Base-by-base conservation (phyloP, 1,140 invertebrate species). In the Bactericera cockerelli region DNA sequence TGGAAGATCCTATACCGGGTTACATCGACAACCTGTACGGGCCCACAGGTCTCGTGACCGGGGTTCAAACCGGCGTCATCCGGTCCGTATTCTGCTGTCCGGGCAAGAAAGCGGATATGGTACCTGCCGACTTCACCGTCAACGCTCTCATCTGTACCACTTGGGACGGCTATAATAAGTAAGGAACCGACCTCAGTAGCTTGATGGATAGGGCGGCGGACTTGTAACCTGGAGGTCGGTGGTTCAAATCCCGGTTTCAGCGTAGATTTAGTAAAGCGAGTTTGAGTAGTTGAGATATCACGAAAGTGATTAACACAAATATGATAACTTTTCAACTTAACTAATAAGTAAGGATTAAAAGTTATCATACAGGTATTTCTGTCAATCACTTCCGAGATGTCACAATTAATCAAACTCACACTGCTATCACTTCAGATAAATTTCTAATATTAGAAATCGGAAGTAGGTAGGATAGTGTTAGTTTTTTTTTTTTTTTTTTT, bases 21-120 rank as follows among this genome's bases (percentile, higher is more conserved):
- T 93, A 89, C 89, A 81, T 87, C 42, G 88, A 92, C 68, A 92
- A 91, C 69, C 75, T 85, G 63, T 89, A 90, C 67, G 88, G 87
- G 36, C 74, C 81, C 1, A 81, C 79, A 59, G 88, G 81, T 26
- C 73, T 81, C 0, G 72, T 79, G 0, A 70, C 77, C 26, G 85
- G 80, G 0, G 83, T 81, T 60, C 87, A 87, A 53, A 91, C 90
- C 71, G 91, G 90, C 60, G 68, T 90, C 1, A 71, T 91, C 1
- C 76, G 80, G 56, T 80, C 84, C 8, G 79, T 89, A 72, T 74
- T 76, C 42, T 80, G 81, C 65, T 74, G 79, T 60, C 70, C 70
- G 2, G 71, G 77, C 19, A 77, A 77, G 11, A 71, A 77, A 19
- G 79, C 81, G 1, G 89, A 93, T 63, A 72, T 93, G 2, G 83